Base-by-base conservation (phyloP, 53 echinoderm and acorn worm genomes). In the Antedon mediterranea region DNA sequence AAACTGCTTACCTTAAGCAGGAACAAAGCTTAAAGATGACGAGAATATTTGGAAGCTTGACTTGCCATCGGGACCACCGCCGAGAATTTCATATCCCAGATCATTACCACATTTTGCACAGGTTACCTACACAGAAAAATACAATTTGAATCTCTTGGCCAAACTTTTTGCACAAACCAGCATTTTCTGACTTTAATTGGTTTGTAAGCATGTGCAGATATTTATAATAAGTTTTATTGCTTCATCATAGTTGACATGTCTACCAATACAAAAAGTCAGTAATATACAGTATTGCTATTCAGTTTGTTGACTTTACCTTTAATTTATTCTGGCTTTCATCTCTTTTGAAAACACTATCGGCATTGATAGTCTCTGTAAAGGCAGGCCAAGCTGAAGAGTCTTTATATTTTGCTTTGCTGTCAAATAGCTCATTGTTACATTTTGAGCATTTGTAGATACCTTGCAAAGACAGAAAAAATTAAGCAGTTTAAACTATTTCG, bases 41-140 rank as follows among this genome's bases (percentile, higher is more conserved):
- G 97, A 95, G 88, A 91, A 91, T 91, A 95, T 95, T 95, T 91
- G 92, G 84, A 95, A 95, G 34, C 91, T 89, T 26, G 97, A 95
- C 9, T 89, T 76, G 3, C 87, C 85, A 20, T 89, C 84, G 0
- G 97, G 97, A 23, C 97, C 97, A 41, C 79, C 97, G 34, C 87
- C 85, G 75, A 95, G 79, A 83, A 95, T 89, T 75, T 95, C 97
- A 76, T 91, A 91, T 26, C 97, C 97, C 28, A 95, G 79, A 28
- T 91, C 97, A 81, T 95, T 95, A 30, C 89, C 89, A 79, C 97
- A 95, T 77, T 95, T 95, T 28, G 86, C 88, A 76, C 97, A 95
- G 0, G 97, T 95, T 23, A 95, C 97, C 97, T 95, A 34, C 7
- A 37, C 37, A 37, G 11, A 37, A 37, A n/a, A 37, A 37, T n/a